Conservation (phyloP, 2,888 invertebrate genomes). For the Mimachlamys varia region DNA sequence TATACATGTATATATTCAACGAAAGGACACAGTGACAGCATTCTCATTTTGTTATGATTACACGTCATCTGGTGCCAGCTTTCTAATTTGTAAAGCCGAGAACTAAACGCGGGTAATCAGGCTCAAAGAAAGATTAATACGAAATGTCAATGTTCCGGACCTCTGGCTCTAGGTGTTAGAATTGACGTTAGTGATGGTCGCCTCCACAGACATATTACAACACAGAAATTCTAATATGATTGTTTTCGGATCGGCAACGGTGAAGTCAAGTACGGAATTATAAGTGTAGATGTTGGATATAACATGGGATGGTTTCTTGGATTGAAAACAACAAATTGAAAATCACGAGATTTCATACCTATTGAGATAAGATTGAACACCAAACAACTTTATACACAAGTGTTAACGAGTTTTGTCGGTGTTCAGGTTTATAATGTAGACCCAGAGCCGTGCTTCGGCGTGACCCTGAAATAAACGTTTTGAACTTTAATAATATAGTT, state of each 20-base stretch:
- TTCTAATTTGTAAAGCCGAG: neutral
- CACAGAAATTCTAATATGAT: conserved; percentile 17
- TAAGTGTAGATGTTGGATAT: neutral
- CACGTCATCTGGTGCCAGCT: neutral
- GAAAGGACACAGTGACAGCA: neutral
- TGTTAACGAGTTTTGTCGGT: neutral
- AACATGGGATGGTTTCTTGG: neutral
- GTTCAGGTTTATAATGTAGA: neutral
- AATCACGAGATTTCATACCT: neutral
- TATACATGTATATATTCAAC: too few relatives aligned
- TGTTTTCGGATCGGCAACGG: conserved; percentile 26
- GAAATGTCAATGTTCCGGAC: conserved; percentile 18
- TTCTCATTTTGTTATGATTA: neutral
- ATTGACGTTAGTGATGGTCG: neutral
- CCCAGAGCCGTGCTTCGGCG: neutral
- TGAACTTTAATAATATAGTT: neutral
- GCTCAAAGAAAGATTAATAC: neutral
- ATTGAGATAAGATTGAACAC: neutral
- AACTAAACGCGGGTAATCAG: neutral
- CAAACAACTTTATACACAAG: neutral
- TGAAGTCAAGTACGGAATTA: conserved; percentile 30
- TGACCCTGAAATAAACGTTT: neutral
- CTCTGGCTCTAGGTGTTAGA: neutral
- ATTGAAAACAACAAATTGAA: conserved; percentile 21
- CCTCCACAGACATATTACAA: conserved; percentile 21